Conservation (phyloP, 2,113 vertebrate genomes). For the Pongo pygmaeus region DNA sequence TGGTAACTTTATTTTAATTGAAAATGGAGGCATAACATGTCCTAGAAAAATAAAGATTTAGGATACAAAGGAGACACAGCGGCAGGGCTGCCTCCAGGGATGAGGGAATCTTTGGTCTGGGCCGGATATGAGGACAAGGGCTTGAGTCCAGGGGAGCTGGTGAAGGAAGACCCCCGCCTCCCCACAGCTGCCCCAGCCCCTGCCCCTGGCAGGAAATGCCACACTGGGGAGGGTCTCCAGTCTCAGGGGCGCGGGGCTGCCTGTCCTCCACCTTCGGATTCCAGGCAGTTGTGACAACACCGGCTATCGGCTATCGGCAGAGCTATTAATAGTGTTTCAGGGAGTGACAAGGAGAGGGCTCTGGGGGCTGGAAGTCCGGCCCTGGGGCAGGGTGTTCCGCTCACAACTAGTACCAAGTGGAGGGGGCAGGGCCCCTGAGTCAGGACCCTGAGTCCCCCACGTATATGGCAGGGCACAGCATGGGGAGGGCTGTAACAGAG, state of each 20-base stretch:
- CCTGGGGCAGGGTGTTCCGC: not conserved
- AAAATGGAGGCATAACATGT: constrained; percentile 63
- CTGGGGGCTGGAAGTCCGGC: not conserved
- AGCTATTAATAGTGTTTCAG: constrained; percentile 53
- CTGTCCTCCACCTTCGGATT: not conserved
- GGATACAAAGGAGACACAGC: constrained; percentile 64
- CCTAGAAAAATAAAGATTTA: constrained; percentile 81
- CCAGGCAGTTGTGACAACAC: not conserved
- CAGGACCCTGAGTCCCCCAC: not conserved
- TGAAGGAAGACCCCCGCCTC: not conserved
- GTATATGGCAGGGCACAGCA: not conserved
- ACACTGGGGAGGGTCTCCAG: not conserved
- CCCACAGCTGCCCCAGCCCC: not conserved
- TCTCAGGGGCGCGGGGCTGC: not conserved
- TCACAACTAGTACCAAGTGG: constrained; percentile 48
- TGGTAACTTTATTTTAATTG: constrained; percentile 71
- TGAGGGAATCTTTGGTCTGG: constrained; percentile 76
- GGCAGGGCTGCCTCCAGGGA: constrained; percentile 32
- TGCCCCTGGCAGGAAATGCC: not conserved
- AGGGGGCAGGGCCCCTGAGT: not conserved
- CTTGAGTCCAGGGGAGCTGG: not conserved
- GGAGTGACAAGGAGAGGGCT: not conserved
- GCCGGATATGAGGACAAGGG: not conserved
- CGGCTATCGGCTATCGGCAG: not conserved
- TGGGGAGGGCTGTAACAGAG: constrained; percentile 43